Evolutionary conservation across 2,888 invertebrate species (phyloP).

Genomic region (Drosophila austrosaltans): DNA sequence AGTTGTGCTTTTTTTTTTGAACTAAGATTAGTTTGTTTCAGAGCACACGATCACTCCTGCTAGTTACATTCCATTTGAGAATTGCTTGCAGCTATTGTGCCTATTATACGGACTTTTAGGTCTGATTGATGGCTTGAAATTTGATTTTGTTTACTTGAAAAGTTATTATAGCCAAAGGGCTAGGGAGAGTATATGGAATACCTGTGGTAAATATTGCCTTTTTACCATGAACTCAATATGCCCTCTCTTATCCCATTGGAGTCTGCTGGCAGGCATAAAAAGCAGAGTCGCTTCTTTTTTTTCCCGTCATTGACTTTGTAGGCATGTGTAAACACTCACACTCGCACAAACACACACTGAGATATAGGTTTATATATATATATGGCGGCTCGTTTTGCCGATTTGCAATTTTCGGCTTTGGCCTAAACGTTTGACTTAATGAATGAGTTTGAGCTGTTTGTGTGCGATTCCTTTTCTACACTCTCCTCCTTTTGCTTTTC

Average conservation of each 20-base stretch:
- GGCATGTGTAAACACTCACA: neutral
- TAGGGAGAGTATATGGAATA: conserved; percentile 21
- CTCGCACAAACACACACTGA: neutral
- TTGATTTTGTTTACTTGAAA: neutral
- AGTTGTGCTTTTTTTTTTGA: no score
- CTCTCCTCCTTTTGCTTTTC: conserved; percentile 19
- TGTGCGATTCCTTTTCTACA: conserved; percentile 21
- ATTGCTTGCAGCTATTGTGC: no score
- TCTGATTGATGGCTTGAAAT: neutral
- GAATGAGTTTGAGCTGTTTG: conserved; percentile 62
- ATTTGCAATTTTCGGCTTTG: conserved; percentile 60
- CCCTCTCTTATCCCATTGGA: conserved; percentile 1
- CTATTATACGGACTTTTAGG: neutral
- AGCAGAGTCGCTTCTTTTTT: neutral
- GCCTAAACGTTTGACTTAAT: conserved; percentile 67
- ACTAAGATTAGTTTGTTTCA: no score
- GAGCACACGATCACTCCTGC: no score
- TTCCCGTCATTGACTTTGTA: conserved; percentile 7
- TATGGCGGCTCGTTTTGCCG: conserved; percentile 36
- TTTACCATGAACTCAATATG: conserved; percentile 9
- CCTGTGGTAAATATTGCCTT: conserved; percentile 6
- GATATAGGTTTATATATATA: conserved; percentile 1
- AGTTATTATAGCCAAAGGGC: conserved; percentile 13
- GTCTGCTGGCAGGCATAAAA: conserved; percentile 5
- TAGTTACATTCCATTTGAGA: no score